These are phyloP conservation scores for Pelobates fuscus DNA, from an alignment of 2,113 vertebrate species.

Conservation along the genomic window DNA sequence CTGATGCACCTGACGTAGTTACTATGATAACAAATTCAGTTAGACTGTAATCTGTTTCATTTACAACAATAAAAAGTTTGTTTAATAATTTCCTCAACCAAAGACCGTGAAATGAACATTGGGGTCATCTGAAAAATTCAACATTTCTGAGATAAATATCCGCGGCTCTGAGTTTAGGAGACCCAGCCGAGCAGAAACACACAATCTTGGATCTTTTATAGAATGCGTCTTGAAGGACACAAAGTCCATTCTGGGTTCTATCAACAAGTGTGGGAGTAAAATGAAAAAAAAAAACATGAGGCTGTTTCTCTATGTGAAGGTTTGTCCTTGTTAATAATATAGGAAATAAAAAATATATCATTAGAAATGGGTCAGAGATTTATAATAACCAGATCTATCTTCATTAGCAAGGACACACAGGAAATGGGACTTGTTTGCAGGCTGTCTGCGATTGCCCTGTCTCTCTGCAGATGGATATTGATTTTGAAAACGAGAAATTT, in stretches of 20 bases:
- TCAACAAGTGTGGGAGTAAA: background rate
- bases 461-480: constrained; percentile 4
- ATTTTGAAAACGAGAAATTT: background rate
- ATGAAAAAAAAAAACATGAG: background rate
- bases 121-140: background rate
- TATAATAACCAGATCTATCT: background rate
- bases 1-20: background rate
- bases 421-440: background rate
- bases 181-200: background rate
- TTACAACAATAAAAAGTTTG: background rate
- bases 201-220: background rate
- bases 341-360: background rate
- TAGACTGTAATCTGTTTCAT: no score
- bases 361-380: background rate
- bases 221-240: background rate
- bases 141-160: background rate
- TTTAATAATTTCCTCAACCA: background rate
- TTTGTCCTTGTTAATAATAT: background rate
- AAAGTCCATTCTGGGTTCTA: background rate
- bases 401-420: background rate
- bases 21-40: background rate
- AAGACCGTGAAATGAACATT: background rate
- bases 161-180: no score
- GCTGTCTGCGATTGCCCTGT: background rate
- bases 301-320: background rate